Base-by-base conservation (phyloP, 1,140 invertebrate species). In the Dermatophagoides farinae region DNA sequence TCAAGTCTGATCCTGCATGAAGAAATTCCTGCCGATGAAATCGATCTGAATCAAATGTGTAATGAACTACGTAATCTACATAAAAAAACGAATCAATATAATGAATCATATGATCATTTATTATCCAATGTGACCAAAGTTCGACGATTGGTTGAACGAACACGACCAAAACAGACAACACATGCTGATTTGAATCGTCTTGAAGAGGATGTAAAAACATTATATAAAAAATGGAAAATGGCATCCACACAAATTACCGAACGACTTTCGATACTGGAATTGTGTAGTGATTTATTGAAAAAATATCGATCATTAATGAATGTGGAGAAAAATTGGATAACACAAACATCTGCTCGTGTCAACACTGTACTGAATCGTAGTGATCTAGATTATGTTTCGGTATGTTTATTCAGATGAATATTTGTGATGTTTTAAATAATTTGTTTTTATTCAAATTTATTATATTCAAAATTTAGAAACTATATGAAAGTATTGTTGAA, bases 181-280 rank as follows among this genome's bases (percentile, higher is more conserved):
- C 83, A 81, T 64, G 77, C 79, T 10, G 93, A 97, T 74, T 79
- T 98, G 60, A 91, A 96, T 66, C 76, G 84, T 18, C 71, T 97
- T n/a, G 91, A 97, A 70, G 84, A 87, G 65, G 91, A 97, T 66
- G 84, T 96, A 2, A 81, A 85, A 64, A 81, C 84, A 67, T 72
- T 97, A 6, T 86, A 85, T 64, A 80, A 79, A 43, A 77, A 91
- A 54, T 97, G 91, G 91, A 86, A 83, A 66, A 87, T 84, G 65
- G 82, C 95, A 14, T 89, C 86, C 71, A 80, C 80, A 41, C 89
- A 96, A 73, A 75, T 96, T 50, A 83, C 84, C 54, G 91, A 97
- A 68, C 82, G 88, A 82, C 70, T 93, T 39, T 79, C 84, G 43
- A 86, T 84, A 67, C 84, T 86, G 67, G 85, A 91, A 71, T 80